phyloP scores from a whole-genome alignment of 2,797 vertebrate species.

The Clarias platycephalus region DNA sequence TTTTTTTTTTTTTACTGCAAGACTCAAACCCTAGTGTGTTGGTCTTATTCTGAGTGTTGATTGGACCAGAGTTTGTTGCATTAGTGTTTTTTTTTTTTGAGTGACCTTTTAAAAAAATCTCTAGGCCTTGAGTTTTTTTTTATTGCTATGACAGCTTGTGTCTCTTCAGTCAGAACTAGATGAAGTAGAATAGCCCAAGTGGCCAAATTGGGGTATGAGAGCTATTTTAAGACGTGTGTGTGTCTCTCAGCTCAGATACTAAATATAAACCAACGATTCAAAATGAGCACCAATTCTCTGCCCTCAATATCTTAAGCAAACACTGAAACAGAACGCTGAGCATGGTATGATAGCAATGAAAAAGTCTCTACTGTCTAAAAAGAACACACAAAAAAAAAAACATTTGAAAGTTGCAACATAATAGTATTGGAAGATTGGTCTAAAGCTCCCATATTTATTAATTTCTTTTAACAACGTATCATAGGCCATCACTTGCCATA shows the following conservation, averaged over 20 bases:
- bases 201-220: slow-evolving; percentile 75
- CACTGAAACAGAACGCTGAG: neutral
- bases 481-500: no score
- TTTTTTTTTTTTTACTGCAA: slow-evolving; percentile 15
- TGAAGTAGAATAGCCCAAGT: slow-evolving; percentile 69
- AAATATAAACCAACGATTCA: slow-evolving; percentile 74
- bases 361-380: neutral
- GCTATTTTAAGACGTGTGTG: slow-evolving; percentile 73
- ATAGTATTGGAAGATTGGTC: neutral
- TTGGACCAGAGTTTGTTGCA: neutral
- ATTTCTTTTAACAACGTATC: no score
- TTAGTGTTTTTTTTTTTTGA: slow-evolving; percentile 3
- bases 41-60: neutral
- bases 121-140: neutral
- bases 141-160: slow-evolving; percentile 27
- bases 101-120: slow-evolving; percentile 21
- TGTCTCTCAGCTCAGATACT: slow-evolving; percentile 73
- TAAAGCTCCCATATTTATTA: no score
- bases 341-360: neutral
- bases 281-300: slow-evolving; percentile 67
- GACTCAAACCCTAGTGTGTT: slow-evolving; percentile 18
- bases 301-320: slow-evolving; percentile 62
- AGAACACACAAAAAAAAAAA: no score
- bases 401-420: no score
- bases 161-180: slow-evolving; percentile 67